phyloP scores from a whole-genome alignment of 2,888 invertebrate genomes.

The Onthophagus sagittarius region DNA sequence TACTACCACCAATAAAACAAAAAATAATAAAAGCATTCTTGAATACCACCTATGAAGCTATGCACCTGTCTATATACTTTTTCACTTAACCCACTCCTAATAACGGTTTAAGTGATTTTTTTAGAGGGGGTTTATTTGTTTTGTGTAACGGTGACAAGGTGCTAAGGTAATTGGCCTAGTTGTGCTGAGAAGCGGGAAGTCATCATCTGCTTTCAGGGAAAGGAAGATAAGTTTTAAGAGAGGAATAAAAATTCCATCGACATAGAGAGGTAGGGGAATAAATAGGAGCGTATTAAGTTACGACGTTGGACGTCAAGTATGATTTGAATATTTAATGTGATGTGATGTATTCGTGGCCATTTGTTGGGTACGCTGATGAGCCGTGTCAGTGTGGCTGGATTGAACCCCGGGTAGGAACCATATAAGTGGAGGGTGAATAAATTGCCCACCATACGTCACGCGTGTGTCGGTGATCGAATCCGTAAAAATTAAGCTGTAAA shows the following conservation, averaged over 20 bases:
- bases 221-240: not conserved
- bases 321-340: constrained; percentile 27
- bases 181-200: not conserved
- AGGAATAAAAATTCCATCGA: not conserved
- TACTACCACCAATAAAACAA: not conserved
- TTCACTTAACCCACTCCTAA: not conserved
- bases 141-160: not conserved
- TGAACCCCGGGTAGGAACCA: constrained; percentile 17
- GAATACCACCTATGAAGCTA: not conserved
- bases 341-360: constrained; percentile 26
- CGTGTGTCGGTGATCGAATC: not conserved
- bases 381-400: constrained; percentile 16
- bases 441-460: not conserved
- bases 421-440: not conserved
- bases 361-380: constrained; percentile 24
- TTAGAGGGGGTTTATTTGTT: not conserved
- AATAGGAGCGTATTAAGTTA: constrained; percentile 18
- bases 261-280: not conserved
- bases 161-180: not conserved
- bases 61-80: not conserved
- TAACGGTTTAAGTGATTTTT: not conserved
- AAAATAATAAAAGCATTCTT: not conserved
- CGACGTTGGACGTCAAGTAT: constrained; percentile 16
- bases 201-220: not conserved
- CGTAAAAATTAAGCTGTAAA: too few relatives aligned